Evolutionary conservation across 30 jellyfish, hydroid and myxozoan species (phyloP).

Genomic region (Aurelia aurita complex sp. Pacific): DNA sequence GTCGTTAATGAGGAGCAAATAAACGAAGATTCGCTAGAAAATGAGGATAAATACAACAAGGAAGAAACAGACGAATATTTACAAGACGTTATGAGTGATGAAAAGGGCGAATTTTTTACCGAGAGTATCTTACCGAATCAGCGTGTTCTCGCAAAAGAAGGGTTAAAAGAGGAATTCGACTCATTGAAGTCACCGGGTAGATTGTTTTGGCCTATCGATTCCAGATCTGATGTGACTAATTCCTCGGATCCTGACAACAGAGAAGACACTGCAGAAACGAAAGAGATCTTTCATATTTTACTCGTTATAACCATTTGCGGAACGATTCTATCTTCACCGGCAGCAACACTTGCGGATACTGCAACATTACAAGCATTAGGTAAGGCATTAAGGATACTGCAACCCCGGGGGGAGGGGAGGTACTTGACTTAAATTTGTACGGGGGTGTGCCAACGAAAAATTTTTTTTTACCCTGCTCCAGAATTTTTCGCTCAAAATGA

Average conservation of each 20-base stretch:
- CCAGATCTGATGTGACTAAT: conserved; percentile 38
- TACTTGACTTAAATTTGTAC: no score
- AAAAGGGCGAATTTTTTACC: conserved; percentile 38
- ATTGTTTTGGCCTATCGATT: conserved; percentile 96
- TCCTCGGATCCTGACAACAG: conserved; percentile 48
- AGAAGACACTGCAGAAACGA: conserved; percentile 44
- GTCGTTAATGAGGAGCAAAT: not conserved
- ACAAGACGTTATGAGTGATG: conserved; percentile 30
- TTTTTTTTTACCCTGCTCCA: not conserved
- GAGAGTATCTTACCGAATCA: conserved; percentile 74
- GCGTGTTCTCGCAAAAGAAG: conserved; percentile 88
- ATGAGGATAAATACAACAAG: not conserved
- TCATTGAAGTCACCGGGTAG: conserved; percentile 78
- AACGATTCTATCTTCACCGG: conserved; percentile 93
- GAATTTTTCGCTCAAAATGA: not conserved
- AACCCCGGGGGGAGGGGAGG: no score
- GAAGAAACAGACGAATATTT: conserved; percentile 36
- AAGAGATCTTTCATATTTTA: conserved; percentile 61
- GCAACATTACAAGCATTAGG: conserved; percentile 95
- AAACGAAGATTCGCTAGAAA: not conserved
- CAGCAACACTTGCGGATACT: conserved; percentile 98
- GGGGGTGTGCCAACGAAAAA: no score
- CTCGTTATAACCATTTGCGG: conserved; percentile 88
- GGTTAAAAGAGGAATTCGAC: conserved; percentile 88
- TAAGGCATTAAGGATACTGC: conserved; percentile 9